Evolutionary conservation across 2,888 invertebrate genomes (phyloP).

Genomic region (Heliconius charithonia): DNA sequence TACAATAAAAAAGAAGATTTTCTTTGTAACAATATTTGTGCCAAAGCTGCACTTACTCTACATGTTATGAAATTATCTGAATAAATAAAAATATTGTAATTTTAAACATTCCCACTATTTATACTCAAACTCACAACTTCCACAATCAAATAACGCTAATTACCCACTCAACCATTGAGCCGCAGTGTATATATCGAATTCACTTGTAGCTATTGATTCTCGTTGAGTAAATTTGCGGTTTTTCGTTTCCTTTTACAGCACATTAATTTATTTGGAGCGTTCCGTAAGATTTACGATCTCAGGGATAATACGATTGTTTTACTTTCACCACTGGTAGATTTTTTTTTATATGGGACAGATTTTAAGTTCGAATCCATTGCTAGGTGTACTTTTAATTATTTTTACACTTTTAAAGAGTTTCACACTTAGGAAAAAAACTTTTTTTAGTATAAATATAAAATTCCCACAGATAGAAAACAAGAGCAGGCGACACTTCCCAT

Average conservation of each 20-base stretch:
- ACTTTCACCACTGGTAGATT: conserved; percentile 13
- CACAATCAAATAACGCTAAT: not conserved
- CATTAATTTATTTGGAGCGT: conserved; percentile 49
- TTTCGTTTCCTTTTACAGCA: conserved; percentile 40
- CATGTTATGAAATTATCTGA: too few species aligned
- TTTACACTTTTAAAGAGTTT: too few species aligned
- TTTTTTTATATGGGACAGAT: conserved; percentile 3
- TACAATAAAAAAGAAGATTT: too few species aligned
- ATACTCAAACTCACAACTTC: not conserved
- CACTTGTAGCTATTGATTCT: conserved; percentile 41
- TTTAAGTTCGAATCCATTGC: not conserved
- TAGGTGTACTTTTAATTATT: not conserved
- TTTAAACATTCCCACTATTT: not conserved
- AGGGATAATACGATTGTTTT: conserved; percentile 46
- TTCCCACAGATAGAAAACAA: too few species aligned
- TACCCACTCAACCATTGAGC: not conserved
- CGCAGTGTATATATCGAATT: conserved; percentile 20
- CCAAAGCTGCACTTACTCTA: too few species aligned
- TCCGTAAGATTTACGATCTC: conserved; percentile 44
- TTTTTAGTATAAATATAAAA: too few species aligned
- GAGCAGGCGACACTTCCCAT: too few species aligned
- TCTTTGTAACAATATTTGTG: too few species aligned
- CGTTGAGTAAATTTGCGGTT: conserved; percentile 41
- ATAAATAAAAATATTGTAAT: too few species aligned
- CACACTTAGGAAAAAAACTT: too few species aligned